Conservation (phyloP, 2,113 vertebrate species). For the Myotis lucifugus region DNA sequence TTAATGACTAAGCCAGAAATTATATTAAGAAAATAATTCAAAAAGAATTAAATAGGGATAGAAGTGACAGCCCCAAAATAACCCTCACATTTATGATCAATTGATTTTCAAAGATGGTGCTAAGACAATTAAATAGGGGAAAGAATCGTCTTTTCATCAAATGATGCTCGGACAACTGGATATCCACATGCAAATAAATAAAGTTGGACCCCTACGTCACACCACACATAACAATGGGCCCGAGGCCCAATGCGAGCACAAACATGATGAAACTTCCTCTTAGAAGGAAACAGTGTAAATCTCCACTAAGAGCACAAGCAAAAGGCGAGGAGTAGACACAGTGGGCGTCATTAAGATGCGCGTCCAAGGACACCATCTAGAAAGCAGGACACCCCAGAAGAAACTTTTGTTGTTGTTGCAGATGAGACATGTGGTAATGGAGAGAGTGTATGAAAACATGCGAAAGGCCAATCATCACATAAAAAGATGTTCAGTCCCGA, state of each 20-base stretch:
- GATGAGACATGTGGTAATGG: not conserved
- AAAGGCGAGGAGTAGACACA: not conserved
- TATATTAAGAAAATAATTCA: not conserved
- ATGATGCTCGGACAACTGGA: not conserved
- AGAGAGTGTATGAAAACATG: not conserved
- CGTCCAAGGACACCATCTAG: not conserved
- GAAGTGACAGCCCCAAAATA: not conserved
- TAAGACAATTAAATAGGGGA: not conserved
- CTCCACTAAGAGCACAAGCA: not conserved
- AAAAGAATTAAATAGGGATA: not conserved
- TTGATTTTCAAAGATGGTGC: not conserved
- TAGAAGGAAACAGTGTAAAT: not conserved
- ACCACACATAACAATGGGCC: not conserved
- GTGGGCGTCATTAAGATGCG: not conserved
- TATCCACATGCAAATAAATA: not conserved
- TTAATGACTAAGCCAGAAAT: not conserved
- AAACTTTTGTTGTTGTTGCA: too few species aligned
- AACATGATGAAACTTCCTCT: not conserved
- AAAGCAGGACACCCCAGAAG: not conserved
- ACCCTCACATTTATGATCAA: not conserved
- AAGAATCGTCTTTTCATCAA: not conserved
- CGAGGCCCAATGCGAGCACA: not conserved
- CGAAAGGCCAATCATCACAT: not conserved
- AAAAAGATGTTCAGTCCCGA: not conserved
- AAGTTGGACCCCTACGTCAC: not conserved